A percentile compares a stretch with the other conserved stretches of the same genome.
Conservation (phyloP, 2,888 invertebrate species). For the Siphonodentalium dalli region DNA sequence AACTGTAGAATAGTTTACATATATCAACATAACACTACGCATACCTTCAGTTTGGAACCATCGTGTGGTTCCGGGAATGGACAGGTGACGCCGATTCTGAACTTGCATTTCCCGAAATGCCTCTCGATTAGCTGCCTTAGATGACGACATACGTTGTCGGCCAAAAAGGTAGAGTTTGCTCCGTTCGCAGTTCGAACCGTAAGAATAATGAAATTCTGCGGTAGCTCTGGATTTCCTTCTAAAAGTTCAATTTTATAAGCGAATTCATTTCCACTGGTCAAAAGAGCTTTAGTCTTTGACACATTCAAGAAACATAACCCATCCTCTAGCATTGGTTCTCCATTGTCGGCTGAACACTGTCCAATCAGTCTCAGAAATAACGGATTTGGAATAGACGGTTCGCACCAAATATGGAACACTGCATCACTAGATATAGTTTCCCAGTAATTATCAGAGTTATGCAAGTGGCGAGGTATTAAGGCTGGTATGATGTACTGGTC, state of each 20-base stretch:
- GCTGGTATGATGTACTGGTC: conserved; percentile 29
- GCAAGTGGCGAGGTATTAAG: conserved; percentile 23
- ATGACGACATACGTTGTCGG: conserved; percentile 19
- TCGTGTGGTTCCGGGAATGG: conserved; percentile 32
- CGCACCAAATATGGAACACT: conserved; percentile 25
- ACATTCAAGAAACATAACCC: conserved; percentile 29
- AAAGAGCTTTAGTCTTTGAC: conserved; percentile 29
- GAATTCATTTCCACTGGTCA: conserved; percentile 23
- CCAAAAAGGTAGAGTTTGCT: conserved; percentile 6
- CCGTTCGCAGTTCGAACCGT: conserved; percentile 18
- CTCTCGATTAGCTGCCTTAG: conserved; percentile 28
- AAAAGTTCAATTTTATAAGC: conserved; percentile 32
- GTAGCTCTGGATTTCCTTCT: conserved; percentile 8
- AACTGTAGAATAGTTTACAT: too few relatives aligned
- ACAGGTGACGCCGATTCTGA: conserved; percentile 31
- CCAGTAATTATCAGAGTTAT: conserved; percentile 30
- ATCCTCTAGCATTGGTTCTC: conserved; percentile 23
- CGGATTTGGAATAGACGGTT: conserved; percentile 25
- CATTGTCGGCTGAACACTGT: conserved; percentile 27
- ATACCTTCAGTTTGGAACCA: conserved; percentile 22
- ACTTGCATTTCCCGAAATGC: conserved; percentile 31
- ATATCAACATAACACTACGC: not conserved
- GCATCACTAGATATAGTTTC: conserved; percentile 17
- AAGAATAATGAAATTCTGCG: conserved; percentile 25
- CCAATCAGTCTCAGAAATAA: conserved; percentile 32